A percentile compares a stretch with the other conserved stretches of the same genome.
phyloP scores from a whole-genome alignment of 1,140 invertebrate genomes.

The Megathymus violae region DNA sequence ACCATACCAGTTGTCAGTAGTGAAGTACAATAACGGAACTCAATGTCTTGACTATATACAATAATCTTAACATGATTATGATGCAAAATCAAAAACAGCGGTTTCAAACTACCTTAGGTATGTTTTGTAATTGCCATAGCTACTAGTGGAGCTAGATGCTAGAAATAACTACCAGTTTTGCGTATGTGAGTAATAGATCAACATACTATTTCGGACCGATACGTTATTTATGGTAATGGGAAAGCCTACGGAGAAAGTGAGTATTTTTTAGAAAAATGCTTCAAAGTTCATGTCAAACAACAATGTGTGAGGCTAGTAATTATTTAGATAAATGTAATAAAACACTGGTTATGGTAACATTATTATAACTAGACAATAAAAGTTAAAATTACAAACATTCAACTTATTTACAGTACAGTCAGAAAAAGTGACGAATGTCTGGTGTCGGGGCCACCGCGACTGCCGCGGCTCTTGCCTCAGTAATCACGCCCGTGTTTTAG shows the following conservation, averaged over 20 bases:
- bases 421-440: slow-evolving; percentile 25
- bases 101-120: background rate
- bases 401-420: slow-evolving; percentile 2
- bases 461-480: slow-evolving; percentile 55
- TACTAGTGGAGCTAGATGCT: background rate
- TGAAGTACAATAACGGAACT: too few species aligned
- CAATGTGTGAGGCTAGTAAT: too few species aligned
- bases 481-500: slow-evolving; percentile 60
- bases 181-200: slow-evolving; percentile 6
- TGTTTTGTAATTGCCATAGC: background rate
- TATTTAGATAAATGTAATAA: too few species aligned
- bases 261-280: background rate
- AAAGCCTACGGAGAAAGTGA: background rate
- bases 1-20: too few species aligned
- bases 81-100: too few species aligned
- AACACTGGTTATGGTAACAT: background rate
- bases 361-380: background rate
- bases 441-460: slow-evolving; percentile 31
- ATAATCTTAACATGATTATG: too few species aligned
- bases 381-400: background rate
- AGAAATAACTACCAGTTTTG: background rate
- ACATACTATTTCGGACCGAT: background rate
- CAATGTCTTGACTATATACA: too few species aligned
- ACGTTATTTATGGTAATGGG: background rate
- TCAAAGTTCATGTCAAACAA: too few species aligned